phyloP scores from a whole-genome alignment of 2,113 vertebrate genomes.

The Steatornis caripensis region DNA sequence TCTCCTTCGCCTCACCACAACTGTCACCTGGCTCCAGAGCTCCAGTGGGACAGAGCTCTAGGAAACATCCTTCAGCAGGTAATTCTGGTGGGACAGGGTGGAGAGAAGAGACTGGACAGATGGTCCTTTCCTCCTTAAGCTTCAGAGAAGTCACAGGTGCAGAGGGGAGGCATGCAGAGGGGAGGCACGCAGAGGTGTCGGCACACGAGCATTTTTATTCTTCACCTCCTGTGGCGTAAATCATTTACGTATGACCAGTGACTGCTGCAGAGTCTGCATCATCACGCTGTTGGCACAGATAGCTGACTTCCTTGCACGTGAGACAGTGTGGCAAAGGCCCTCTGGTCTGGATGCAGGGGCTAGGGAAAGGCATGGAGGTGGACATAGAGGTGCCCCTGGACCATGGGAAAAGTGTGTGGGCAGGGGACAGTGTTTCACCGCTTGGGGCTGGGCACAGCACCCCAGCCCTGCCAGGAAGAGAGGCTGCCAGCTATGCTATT shows the following conservation, averaged over 20 bases:
- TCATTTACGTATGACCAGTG: not conserved
- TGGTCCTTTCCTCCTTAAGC: not conserved
- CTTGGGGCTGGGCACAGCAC: not conserved
- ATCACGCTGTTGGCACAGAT: not conserved
- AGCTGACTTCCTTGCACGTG: not conserved
- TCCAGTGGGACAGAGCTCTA: not conserved
- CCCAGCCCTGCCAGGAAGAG: not conserved
- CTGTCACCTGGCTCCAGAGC: not conserved
- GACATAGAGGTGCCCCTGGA: not conserved
- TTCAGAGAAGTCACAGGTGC: not conserved
- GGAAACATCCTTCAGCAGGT: not conserved
- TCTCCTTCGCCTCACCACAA: not conserved
- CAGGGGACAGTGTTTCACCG: not conserved
- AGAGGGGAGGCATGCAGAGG: not conserved
- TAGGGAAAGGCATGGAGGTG: not conserved
- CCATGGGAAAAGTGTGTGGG: not conserved
- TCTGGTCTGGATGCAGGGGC: not conserved
- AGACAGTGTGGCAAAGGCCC: not conserved
- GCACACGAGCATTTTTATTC: not conserved
- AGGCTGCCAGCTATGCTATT: not conserved
- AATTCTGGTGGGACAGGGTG: not conserved
- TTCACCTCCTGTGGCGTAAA: not conserved
- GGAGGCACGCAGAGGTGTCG: not conserved
- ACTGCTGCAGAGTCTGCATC: not conserved
- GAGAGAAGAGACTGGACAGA: not conserved